phyloP scores from a whole-genome alignment of 1,140 invertebrate species.

The Drosophila pachea region DNA sequence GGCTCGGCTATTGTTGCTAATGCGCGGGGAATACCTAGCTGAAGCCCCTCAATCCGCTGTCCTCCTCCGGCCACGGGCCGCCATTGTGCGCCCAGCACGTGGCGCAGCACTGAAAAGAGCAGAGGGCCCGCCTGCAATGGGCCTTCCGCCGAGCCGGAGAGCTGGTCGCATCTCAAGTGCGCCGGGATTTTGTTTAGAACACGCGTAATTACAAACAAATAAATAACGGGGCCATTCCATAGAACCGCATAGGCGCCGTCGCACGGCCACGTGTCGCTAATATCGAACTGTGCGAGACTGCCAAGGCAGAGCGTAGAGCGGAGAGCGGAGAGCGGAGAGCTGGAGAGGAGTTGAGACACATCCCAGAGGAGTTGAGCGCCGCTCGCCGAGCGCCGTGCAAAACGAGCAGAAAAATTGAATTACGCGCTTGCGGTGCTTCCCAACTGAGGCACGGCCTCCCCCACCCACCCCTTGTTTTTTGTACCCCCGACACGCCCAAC shows the following conservation, averaged over 20 bases:
- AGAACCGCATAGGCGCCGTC: conserved; percentile 54
- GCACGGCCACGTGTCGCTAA: conserved; percentile 68
- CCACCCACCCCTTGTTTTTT: conserved; percentile 35
- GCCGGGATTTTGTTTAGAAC: conserved; percentile 70
- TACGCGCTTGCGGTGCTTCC: conserved; percentile 76
- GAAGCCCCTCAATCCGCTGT: conserved; percentile 9
- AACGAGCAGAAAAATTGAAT: conserved; percentile 79
- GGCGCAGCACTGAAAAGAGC: conserved; percentile 36
- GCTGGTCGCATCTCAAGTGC: conserved; percentile 54
- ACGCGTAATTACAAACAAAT: conserved; percentile 78
- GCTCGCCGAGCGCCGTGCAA: conserved; percentile 69
- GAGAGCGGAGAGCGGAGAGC: background rate
- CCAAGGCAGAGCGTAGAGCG: conserved; percentile 21
- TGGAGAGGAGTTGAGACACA: conserved; percentile 12
- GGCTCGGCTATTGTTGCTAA: conserved; percentile 50
- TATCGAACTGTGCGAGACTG: conserved; percentile 48
- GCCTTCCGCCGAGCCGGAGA: too few species aligned
- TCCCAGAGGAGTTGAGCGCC: conserved; percentile 69
- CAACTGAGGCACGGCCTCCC: background rate
- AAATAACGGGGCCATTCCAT: conserved; percentile 46
- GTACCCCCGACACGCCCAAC: conserved; percentile 1
- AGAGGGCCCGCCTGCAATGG: conserved; percentile 6
- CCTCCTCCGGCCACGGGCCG: background rate
- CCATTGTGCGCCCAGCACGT: conserved; percentile 15
- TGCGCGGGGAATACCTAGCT: conserved; percentile 53